phyloP scores from a whole-genome alignment of 2,888 invertebrate genomes.

The Penaeus monodon region DNA sequence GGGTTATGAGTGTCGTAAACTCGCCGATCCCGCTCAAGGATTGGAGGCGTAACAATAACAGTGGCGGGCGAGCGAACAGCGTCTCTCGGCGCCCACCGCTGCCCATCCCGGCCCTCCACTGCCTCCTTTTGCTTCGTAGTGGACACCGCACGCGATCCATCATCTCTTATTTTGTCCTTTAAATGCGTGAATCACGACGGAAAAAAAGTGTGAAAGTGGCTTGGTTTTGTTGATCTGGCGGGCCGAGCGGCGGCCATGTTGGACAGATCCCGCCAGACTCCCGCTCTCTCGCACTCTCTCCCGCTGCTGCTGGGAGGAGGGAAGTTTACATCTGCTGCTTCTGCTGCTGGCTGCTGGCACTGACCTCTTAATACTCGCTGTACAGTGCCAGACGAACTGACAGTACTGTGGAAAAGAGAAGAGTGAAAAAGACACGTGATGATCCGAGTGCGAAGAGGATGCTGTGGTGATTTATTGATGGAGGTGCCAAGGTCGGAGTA shows the following conservation, averaged over 20 bases:
- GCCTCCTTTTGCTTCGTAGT: constrained; percentile 60
- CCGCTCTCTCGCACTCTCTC: constrained; percentile 21
- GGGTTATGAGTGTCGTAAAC: constrained; percentile 65
- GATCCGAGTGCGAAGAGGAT: constrained; percentile 42
- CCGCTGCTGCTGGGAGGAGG: constrained; percentile 22
- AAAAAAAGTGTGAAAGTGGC: constrained; percentile 44
- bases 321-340: constrained; percentile 8
- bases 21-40: constrained; percentile 65
- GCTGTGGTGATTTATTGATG: constrained; percentile 55
- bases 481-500: constrained; percentile 53
- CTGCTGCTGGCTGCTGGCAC: constrained; percentile 27
- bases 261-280: constrained; percentile 34
- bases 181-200: constrained; percentile 51
- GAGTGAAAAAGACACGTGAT: constrained; percentile 31
- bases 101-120: constrained; percentile 52
- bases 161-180: constrained; percentile 54
- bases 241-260: constrained; percentile 49
- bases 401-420: constrained; percentile 12
- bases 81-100: constrained; percentile 19
- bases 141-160: constrained; percentile 58
- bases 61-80: constrained; percentile 49
- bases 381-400: constrained; percentile 43
- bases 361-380: constrained; percentile 2
- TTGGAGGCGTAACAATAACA: constrained; percentile 66
- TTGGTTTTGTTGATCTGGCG: constrained; percentile 36